Evolutionary conservation across 1,140 invertebrate genomes (phyloP).

Genomic region (Caenorhabditis briggsae): DNA sequence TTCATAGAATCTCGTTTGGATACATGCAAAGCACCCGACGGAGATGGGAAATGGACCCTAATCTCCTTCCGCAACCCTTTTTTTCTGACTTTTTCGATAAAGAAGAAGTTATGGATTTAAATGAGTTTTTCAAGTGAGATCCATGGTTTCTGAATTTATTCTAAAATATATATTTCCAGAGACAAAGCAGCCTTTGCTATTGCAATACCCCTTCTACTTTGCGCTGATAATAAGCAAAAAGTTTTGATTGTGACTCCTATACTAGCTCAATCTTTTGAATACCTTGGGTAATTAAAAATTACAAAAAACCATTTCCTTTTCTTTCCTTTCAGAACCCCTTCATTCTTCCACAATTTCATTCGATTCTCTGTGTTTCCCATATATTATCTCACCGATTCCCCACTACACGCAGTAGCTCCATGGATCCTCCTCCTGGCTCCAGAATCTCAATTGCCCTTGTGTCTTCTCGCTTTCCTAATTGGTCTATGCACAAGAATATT

Average conservation of each 20-base stretch:
- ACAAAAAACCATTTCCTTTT: no score
- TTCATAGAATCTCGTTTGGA: conserved; percentile 1
- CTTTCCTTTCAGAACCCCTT: neutral
- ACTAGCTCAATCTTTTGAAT: no score
- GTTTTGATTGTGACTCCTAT: neutral
- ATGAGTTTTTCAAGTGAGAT: neutral
- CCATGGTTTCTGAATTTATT: neutral
- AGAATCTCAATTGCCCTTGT: neutral
- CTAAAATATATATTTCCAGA: neutral
- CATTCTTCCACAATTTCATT: neutral
- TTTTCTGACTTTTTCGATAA: neutral
- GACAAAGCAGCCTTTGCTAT: neutral
- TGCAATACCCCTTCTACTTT: no score
- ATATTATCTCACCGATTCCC: neutral
- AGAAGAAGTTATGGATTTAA: neutral
- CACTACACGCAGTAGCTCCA: neutral
- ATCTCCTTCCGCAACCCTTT: neutral
- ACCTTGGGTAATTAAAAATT: no score
- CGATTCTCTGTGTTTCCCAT: neutral
- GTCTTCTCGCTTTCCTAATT: neutral
- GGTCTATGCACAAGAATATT: neutral
- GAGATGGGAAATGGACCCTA: conserved; percentile 13
- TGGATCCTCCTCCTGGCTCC: neutral
- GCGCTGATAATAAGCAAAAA: neutral
- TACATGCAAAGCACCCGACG: conserved; percentile 24